Evolutionary conservation across 2,113 vertebrate genomes (phyloP).

Genomic region (Grammomys surdaster): DNA sequence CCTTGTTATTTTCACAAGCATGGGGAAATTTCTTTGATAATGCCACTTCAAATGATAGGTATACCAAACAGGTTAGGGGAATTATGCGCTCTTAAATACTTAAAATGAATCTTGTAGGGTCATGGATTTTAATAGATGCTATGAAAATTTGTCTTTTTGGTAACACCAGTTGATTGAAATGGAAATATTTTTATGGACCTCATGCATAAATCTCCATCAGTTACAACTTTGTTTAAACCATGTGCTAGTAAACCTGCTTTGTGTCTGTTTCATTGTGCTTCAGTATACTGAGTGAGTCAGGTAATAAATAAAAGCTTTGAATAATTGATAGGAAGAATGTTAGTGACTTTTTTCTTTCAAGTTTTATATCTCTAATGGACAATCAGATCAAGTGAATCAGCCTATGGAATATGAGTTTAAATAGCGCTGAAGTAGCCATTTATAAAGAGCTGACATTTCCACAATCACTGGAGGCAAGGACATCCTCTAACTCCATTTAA

Average conservation of each 20-base stretch:
- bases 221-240: conserved; percentile 36
- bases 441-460: conserved; percentile 56
- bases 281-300: background rate
- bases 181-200: background rate
- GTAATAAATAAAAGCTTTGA: conserved; percentile 27
- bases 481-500: background rate
- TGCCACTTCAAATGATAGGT: background rate
- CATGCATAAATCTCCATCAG: background rate
- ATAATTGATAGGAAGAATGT: conserved; percentile 34
- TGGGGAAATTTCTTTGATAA: background rate
- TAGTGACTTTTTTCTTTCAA: conserved; percentile 49
- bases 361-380: conserved; percentile 12
- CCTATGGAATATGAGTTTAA: conserved; percentile 45
- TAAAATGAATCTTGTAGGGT: background rate
- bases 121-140: background rate
- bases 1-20: background rate
- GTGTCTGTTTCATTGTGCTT: conserved; percentile 21
- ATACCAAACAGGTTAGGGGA: background rate
- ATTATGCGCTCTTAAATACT: background rate
- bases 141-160: conserved; percentile 35
- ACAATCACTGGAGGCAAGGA: background rate
- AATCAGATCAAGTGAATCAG: conserved; percentile 29
- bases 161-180: background rate
- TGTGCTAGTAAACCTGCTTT: background rate
- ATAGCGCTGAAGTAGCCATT: conserved; percentile 36